phyloP scores from a whole-genome alignment of 2,113 vertebrate species.

The Cepphus grylle region DNA sequence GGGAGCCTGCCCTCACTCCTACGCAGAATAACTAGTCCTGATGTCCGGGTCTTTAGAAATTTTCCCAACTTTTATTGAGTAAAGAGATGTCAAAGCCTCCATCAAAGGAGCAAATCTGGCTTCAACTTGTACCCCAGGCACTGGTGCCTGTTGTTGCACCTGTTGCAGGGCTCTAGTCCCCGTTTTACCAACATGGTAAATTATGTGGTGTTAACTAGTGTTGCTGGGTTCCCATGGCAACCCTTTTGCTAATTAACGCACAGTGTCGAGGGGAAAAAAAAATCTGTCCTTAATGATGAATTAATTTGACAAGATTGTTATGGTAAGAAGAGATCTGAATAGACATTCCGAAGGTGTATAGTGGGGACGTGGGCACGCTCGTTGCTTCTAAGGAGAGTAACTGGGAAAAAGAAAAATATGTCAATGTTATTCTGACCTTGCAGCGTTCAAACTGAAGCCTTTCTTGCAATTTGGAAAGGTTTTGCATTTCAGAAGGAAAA shows the following conservation, averaged over 20 bases:
- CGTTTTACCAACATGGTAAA: neutral
- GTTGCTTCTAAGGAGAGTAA: neutral
- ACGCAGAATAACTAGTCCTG: neutral
- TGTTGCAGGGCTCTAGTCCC: neutral
- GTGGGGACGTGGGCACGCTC: neutral
- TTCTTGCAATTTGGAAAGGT: neutral
- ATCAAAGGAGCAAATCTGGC: neutral
- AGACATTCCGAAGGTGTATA: neutral
- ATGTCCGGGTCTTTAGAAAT: neutral
- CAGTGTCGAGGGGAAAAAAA: neutral
- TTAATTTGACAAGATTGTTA: neutral
- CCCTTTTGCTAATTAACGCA: neutral
- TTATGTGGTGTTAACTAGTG: neutral
- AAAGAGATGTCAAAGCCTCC: neutral
- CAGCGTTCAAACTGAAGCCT: neutral
- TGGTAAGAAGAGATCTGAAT: neutral
- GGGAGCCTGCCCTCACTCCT: neutral
- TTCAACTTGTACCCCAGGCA: neutral
- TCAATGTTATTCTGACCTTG: neutral
- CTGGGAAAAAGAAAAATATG: neutral
- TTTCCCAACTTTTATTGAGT: neutral
- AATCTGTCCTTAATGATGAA: conserved; percentile 23
- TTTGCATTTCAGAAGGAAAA: neutral
- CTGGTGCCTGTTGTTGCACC: neutral
- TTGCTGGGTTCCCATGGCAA: conserved; percentile 39